Percentiles rank a stretch among this genome's conserved stretches.
These are phyloP conservation scores for Eutrigla gurnardus DNA, from an alignment of 2,797 vertebrate genomes.

Conservation along the genomic window DNA sequence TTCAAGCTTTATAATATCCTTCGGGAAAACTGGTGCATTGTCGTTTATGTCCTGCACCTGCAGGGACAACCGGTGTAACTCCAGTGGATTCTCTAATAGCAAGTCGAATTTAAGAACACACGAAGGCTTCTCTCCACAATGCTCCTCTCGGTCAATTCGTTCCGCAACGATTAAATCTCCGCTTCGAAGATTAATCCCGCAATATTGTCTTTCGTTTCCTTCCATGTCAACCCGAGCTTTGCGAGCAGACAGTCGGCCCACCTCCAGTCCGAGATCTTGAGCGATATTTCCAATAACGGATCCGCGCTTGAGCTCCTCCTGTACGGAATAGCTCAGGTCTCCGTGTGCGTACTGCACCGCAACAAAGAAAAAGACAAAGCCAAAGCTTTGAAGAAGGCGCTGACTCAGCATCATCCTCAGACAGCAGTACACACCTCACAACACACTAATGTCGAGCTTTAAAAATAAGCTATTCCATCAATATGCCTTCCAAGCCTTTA, in stretches of 20 bases:
- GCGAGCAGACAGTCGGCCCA: constrained; percentile 48
- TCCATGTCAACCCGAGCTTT: constrained; percentile 73
- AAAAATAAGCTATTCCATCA: accelerated
- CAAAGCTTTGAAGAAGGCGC: not conserved
- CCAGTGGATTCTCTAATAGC: constrained; percentile 82
- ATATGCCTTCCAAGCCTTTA: not conserved
- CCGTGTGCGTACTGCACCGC: constrained; percentile 42
- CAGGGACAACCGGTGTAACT: constrained; percentile 71
- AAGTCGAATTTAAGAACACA: constrained; percentile 82
- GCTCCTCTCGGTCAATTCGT: constrained; percentile 78
- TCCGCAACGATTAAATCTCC: constrained; percentile 65
- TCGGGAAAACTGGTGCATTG: constrained; percentile 81
- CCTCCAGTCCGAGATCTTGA: constrained; percentile 71
- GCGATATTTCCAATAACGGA: constrained; percentile 78
- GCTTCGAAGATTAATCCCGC: constrained; percentile 61
- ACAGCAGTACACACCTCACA: accelerated
- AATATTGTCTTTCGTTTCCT: constrained; percentile 51
- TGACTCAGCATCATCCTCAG: not conserved
- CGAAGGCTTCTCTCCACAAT: constrained; percentile 56
- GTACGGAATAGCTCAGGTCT: constrained; percentile 74
- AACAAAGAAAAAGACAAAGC: constrained; percentile 49
- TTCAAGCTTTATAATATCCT: constrained; percentile 74
- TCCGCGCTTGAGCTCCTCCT: constrained; percentile 77
- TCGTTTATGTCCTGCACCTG: constrained; percentile 86
- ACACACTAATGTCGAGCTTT: accelerated